Evolutionary conservation across 2,888 invertebrate genomes (phyloP), one percentile per base, ranked within the genome.

Genomic region (Poecilobothrus nobilitatus): DNA sequence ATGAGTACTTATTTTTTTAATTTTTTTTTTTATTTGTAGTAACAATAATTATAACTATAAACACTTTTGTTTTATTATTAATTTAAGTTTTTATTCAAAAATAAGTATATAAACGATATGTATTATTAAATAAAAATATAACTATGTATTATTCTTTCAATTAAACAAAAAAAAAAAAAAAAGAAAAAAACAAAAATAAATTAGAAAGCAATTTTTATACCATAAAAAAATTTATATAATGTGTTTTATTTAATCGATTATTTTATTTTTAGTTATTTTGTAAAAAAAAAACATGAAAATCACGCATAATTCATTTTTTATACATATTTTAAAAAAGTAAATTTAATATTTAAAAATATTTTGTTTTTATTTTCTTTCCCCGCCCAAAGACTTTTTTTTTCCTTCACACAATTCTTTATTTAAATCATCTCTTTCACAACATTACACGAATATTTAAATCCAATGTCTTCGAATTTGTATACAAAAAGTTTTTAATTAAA

Each of bases 141-240:
- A 53, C 18, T 53, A 53, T 53, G 41, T 53, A 53, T 53, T 53
- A 53, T 53, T 53, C 53, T 53, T 53, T 53, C 53, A 53, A 53
- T 4, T 18, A 18, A n/a, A n/a, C n/a, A n/a, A n/a, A n/a, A n/a
- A n/a, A n/a, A n/a, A n/a, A n/a, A n/a, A n/a, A 37, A 8, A 37
- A 37, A 37, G 10, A 37, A 37, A 37, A 53, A 53, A 53, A 12
- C 4, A 41, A 41, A 41, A 53, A 53, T 53, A 53, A 53, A 53
- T 53, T 12, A 53, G 53, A 53, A 53, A 53, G 53, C 53, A 53
- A 53, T 53, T 53, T 53, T 53, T 53, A 53, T 53, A 53, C 53
- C 15, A 53, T 53, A 53, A 53, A 53, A 53, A 53, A 53, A 15
- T 53, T 53, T 15, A 53, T 53, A 18, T 53, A 18, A 37, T 18